These are phyloP conservation scores for Xiphorhynchus elegans DNA, from an alignment of 2,113 vertebrate species.

Conservation along the genomic window DNA sequence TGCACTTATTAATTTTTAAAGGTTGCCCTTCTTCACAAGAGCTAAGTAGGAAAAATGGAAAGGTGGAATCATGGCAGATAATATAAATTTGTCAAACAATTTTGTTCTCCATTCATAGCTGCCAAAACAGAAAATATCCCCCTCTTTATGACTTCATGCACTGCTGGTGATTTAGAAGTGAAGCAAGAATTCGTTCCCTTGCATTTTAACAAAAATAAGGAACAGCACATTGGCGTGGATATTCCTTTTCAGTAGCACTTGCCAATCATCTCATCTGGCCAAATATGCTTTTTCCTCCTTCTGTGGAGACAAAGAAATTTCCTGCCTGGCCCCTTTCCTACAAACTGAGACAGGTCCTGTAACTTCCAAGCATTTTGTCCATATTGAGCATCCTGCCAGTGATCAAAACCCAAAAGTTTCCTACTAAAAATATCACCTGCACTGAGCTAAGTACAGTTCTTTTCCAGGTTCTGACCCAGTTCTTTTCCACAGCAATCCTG, in stretches of 20 bases:
- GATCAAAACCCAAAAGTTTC: neutral
- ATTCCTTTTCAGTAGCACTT: neutral
- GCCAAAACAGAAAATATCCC: neutral
- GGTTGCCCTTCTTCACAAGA: neutral
- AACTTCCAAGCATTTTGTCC: neutral
- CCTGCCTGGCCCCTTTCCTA: neutral
- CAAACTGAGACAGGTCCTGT: neutral
- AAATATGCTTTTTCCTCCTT: neutral
- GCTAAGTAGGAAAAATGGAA: neutral
- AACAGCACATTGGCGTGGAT: neutral
- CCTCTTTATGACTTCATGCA: neutral
- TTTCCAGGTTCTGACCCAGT: neutral
- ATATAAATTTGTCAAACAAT: neutral
- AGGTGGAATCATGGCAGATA: neutral
- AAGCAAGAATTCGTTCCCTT: neutral
- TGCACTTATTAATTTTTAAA: conserved; percentile 2
- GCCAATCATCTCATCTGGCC: neutral
- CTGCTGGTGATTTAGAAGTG: neutral
- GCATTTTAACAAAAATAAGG: neutral
- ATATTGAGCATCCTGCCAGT: neutral
- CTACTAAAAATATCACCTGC: neutral
- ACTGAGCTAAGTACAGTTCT: neutral
- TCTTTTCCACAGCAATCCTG: neutral
- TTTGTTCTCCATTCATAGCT: neutral
- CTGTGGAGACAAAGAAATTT: neutral